phyloP scores from a whole-genome alignment of 2,888 invertebrate genomes.

The Yponomeuta evonymella region DNA sequence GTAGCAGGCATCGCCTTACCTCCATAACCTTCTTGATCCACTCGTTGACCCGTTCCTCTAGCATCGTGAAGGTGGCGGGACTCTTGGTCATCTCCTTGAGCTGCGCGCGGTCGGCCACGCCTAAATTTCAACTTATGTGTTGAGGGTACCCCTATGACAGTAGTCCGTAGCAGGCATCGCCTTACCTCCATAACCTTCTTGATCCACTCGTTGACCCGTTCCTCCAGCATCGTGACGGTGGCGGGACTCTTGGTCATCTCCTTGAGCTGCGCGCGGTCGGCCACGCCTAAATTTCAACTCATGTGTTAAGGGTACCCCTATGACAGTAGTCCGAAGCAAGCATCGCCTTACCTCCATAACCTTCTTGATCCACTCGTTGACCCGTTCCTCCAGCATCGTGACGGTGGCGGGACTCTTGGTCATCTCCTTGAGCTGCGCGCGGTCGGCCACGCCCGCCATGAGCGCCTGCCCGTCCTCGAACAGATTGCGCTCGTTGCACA shows the following conservation, averaged over 20 bases:
- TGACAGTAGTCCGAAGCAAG: no score
- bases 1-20: slow-evolving; percentile 36
- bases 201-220: slow-evolving; percentile 86
- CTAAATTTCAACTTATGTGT: slow-evolving; percentile 34
- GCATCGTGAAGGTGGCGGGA: slow-evolving; percentile 77
- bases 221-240: slow-evolving; percentile 80
- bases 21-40: slow-evolving; percentile 90
- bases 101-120: slow-evolving; percentile 79
- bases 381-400: slow-evolving; percentile 81
- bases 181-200: slow-evolving; percentile 84
- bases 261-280: slow-evolving; percentile 81
- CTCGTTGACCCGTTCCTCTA: slow-evolving; percentile 84
- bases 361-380: slow-evolving; percentile 86
- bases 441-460: slow-evolving; percentile 76
- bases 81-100: slow-evolving; percentile 82
- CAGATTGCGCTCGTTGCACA: slow-evolving; percentile 85
- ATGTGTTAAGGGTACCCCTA: no score
- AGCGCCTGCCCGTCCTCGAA: slow-evolving; percentile 83
- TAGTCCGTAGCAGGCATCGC: no score
- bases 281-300: slow-evolving; percentile 53
- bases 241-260: slow-evolving; percentile 81
- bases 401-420: slow-evolving; percentile 81
- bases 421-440: slow-evolving; percentile 82
- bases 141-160: no score
- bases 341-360: slow-evolving; percentile 79